Base-by-base conservation (phyloP, 2,113 vertebrate species). In the Speoplatyrhinus poulsoni region DNA sequence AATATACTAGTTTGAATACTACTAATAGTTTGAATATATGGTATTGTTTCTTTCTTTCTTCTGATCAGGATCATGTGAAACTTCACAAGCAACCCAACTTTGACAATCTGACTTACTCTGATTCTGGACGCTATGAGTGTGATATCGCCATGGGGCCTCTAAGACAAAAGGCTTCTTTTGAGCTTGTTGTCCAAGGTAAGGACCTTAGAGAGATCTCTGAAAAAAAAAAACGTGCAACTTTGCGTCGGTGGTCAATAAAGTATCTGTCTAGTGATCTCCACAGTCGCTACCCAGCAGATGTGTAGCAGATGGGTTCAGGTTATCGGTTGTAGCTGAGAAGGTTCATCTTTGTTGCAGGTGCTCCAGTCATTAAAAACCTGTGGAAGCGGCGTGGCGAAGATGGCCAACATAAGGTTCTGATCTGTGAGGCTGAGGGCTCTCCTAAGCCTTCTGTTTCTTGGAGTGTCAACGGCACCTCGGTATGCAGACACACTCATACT, bases 361-460 rank as follows among this genome's bases (percentile, higher is more conserved):
- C 93, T 82, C 95, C 97, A 72, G 91, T 95, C 64, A 95, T 99
- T 87, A 95, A 76, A 86, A 36, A 53, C 7, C 93, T 99, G 87
- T 82, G 82, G 54, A 96, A 96, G 85, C 86, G 83, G 68, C 91
- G 87, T 1, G 87, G 91, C 41, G 80, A 92, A 54, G 93, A 94
- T 69, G 93, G 91, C 75, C 86, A 84, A 50, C 93, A 93, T 70
- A 95, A 95, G 91, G 92, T 95, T 54, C 87, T 99, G 77, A 89
- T 86, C 69, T 99, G 96, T 72, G 93, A 94, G 0, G 96, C 94
- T 65, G 95, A 98, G 87, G 96, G 96, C 61, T 96, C 92, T 78
- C 97, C 97, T 2, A 96, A 96, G 69, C 97, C 96, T 69, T 88
- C 85, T 47, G 95, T 98, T 67, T 93, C 94, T 49, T 98, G 97